Percentiles rank a stretch among this genome's conserved stretches.
Conservation (phyloP, 2,797 vertebrate species). For the Enteromius thamalakanensis region DNA sequence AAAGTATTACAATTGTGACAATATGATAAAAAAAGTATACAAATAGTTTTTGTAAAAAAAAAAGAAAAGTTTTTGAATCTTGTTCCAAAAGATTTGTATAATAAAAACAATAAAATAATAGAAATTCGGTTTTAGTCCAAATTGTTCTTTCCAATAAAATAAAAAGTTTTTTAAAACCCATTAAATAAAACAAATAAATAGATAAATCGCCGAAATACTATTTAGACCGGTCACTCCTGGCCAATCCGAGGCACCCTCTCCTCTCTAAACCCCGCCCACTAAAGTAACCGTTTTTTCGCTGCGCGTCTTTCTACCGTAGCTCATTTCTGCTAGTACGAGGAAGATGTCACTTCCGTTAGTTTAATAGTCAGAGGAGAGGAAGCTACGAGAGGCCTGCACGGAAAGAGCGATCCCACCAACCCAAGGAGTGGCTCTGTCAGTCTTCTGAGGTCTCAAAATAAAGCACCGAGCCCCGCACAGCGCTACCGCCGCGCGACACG, state of each 20-base stretch:
- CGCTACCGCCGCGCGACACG: background rate
- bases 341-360: conserved; percentile 19
- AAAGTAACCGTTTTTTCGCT: accelerated
- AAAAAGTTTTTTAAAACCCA: background rate
- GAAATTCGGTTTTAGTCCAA: background rate
- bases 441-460: background rate
- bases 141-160: background rate
- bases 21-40: background rate
- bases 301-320: background rate
- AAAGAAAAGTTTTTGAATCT: background rate
- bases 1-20: background rate
- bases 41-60: too few species aligned
- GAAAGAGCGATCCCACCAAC: conserved; percentile 28
- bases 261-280: conserved; percentile 1
- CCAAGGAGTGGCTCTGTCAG: conserved; percentile 31
- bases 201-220: background rate
- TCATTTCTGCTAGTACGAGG: background rate
- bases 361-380: conserved; percentile 56
- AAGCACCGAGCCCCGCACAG: background rate
- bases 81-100: background rate
- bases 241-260: background rate
- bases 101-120: too few species aligned
- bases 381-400: conserved; percentile 61
- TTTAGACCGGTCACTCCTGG: background rate
- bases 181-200: background rate